phyloP scores from a whole-genome alignment of 2,797 vertebrate species.

The Lacerta viridis region DNA sequence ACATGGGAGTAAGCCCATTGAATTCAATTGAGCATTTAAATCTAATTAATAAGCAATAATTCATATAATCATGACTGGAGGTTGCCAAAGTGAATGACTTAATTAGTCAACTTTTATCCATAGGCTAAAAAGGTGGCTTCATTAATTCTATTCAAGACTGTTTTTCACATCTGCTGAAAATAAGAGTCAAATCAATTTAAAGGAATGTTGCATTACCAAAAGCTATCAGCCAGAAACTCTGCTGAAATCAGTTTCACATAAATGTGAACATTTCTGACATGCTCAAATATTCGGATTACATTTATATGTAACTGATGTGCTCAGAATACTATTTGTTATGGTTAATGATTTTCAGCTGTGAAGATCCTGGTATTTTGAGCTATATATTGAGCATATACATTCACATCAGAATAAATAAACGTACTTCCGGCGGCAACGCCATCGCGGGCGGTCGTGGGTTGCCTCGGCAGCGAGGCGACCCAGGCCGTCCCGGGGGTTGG shows the following conservation, averaged over 20 bases:
- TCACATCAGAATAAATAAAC: constrained; percentile 27
- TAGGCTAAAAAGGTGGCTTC: constrained; percentile 80
- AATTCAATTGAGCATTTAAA: constrained; percentile 35
- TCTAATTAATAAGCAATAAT: constrained; percentile 85
- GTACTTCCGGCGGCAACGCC: too few relatives aligned
- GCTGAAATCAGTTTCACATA: constrained; percentile 37
- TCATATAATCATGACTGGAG: constrained; percentile 80
- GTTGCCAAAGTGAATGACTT: constrained; percentile 83
- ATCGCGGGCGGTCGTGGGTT: too few relatives aligned
- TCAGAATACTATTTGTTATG: constrained; percentile 40
- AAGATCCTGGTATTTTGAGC: constrained; percentile 24
- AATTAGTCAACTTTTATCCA: constrained; percentile 79
- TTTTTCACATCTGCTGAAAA: constrained; percentile 59
- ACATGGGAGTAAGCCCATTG: too few relatives aligned
- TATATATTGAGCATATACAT: constrained; percentile 51
- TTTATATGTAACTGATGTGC: constrained; percentile 19
- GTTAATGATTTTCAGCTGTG: constrained; percentile 51
- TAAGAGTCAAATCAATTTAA: constrained; percentile 31
- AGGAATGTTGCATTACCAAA: background rate
- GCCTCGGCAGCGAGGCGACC: too few relatives aligned
- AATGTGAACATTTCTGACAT: constrained; percentile 43
- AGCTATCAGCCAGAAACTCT: constrained; percentile 38
- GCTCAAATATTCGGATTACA: constrained; percentile 26
- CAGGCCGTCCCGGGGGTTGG: too few relatives aligned
- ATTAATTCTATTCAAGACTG: constrained; percentile 81